A percentile compares a stretch with the other conserved stretches of the same genome.
Conservation (phyloP, 2,888 invertebrate genomes). For the Dicyrtomina minuta region DNA sequence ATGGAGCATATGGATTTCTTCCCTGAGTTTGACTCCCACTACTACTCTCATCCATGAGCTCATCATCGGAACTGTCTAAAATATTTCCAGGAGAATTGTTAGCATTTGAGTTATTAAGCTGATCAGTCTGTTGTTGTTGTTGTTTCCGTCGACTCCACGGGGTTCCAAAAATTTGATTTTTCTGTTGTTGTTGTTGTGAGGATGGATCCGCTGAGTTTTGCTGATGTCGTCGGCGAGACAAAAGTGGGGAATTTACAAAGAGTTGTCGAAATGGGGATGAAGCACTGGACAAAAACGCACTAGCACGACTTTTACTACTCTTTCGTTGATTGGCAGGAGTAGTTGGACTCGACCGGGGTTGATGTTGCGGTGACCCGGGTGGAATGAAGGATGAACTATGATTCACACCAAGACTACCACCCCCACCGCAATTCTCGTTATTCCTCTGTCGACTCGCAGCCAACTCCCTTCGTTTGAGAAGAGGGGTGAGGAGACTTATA, state of each 20-base stretch:
- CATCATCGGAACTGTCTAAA: conserved; percentile 56
- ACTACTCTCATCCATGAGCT: conserved; percentile 33
- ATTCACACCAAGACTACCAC: conserved; percentile 22
- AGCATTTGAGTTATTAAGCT: no score
- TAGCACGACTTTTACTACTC: conserved; percentile 64
- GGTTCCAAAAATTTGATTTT: background rate
- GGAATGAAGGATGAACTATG: conserved; percentile 49
- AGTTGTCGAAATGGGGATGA: conserved; percentile 52
- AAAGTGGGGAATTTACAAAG: conserved; percentile 78
- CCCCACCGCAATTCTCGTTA: background rate
- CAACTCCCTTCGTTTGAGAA: conserved; percentile 47
- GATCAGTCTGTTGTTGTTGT: background rate
- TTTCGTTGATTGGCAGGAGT: conserved; percentile 69
- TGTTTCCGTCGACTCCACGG: background rate
- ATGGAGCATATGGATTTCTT: no score
- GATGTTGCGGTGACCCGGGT: conserved; percentile 56
- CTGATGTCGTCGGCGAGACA: conserved; percentile 59
- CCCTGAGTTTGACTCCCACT: background rate
- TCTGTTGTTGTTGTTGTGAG: background rate
- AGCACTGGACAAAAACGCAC: conserved; percentile 64
- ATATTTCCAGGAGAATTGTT: background rate
- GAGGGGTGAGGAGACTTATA: conserved; percentile 47
- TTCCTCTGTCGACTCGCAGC: conserved; percentile 27
- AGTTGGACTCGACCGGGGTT: conserved; percentile 75
- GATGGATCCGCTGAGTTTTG: no score